Percentiles rank a stretch among this genome's conserved stretches.
These are phyloP conservation scores for Pandemis cinnamomeana DNA, from an alignment of 2,888 invertebrate species.

Conservation along the genomic window DNA sequence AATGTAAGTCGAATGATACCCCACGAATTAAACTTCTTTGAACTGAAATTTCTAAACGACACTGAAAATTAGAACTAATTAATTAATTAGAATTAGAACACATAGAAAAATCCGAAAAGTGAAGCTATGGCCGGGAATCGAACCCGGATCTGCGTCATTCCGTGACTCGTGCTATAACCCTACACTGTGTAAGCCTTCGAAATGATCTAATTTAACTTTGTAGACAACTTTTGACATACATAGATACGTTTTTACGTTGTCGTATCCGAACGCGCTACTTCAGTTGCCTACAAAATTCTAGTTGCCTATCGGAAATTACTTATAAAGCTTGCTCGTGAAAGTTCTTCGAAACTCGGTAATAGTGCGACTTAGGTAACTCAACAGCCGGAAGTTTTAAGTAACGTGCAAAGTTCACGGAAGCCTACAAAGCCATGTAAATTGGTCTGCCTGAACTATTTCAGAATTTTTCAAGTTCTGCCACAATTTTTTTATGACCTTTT, in stretches of 20 bases:
- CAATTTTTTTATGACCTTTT: too few species aligned
- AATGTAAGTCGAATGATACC: too few species aligned
- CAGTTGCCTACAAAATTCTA: not conserved
- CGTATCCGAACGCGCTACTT: constrained; percentile 7
- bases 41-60: too few species aligned
- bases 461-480: not conserved
- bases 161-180: too few species aligned
- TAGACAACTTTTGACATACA: not conserved
- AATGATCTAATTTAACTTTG: not conserved
- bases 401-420: not conserved
- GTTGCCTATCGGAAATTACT: constrained; percentile 21
- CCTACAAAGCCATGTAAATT: not conserved
- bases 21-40: too few species aligned
- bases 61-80: too few species aligned
- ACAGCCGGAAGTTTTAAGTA: constrained; percentile 4
- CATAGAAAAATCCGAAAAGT: too few species aligned
- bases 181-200: not conserved
- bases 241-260: not conserved
- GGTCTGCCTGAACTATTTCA: not conserved
- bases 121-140: too few species aligned
- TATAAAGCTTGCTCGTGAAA: constrained; percentile 14
- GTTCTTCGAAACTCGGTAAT: constrained; percentile 6
- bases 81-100: too few species aligned
- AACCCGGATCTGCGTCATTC: too few species aligned
- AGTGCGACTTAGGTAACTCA: not conserved